Evolutionary conservation across 2,797 vertebrate species (phyloP).

Genomic region (Furcifer pardalis): DNA sequence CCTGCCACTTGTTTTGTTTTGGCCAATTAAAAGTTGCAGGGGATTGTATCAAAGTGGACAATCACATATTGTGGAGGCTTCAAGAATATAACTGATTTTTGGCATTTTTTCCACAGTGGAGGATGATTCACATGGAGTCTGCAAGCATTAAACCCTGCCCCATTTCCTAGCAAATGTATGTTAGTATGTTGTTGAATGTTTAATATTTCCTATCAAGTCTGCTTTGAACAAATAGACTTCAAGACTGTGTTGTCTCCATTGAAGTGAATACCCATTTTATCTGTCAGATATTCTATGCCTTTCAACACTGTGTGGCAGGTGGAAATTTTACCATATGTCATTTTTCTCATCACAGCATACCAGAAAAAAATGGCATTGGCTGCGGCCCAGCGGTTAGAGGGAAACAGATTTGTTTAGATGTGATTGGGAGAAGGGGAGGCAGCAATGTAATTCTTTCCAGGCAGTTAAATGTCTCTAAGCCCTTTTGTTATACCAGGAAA

Average conservation of each 20-base stretch:
- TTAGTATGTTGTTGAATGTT: too few relatives aligned
- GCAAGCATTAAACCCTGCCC: too few relatives aligned
- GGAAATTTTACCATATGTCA: background rate
- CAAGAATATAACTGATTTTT: too few relatives aligned
- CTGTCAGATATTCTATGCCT: background rate
- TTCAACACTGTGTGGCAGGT: background rate
- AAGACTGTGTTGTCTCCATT: background rate
- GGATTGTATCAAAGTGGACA: too few relatives aligned
- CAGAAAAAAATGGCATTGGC: background rate
- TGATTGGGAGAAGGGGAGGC: background rate
- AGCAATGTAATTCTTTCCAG: background rate
- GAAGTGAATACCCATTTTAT: background rate
- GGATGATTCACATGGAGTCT: too few relatives aligned
- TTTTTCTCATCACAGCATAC: background rate
- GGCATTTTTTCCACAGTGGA: too few relatives aligned
- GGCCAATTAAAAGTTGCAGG: too few relatives aligned
- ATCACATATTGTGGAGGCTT: too few relatives aligned
- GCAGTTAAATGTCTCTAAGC: background rate
- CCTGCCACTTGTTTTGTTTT: too few relatives aligned
- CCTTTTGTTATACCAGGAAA: background rate
- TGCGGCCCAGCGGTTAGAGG: background rate
- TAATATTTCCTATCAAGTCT: background rate
- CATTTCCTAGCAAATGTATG: too few relatives aligned
- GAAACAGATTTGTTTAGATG: background rate
- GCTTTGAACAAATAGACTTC: background rate